phyloP scores from a whole-genome alignment of 2,888 invertebrate genomes.

The Oxystoma pomonae region DNA sequence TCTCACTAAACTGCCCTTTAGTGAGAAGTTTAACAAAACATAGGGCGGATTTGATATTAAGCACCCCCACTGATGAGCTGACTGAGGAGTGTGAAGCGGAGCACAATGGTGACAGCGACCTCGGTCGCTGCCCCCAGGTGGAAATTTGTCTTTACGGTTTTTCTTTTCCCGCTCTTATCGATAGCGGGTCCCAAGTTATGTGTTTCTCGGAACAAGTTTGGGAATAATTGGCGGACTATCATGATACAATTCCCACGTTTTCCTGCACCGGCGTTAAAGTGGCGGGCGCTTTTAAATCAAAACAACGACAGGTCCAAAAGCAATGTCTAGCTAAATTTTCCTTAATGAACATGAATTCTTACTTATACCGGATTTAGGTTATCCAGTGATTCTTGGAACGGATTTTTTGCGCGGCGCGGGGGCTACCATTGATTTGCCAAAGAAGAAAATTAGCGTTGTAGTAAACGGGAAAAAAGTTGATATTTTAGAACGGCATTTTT shows the following conservation, averaged over 20 bases:
- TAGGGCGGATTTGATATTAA: too few relatives aligned
- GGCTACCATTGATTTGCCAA: not conserved
- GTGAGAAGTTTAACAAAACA: too few relatives aligned
- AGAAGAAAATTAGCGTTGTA: not conserved
- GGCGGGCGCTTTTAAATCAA: slow-evolving; percentile 13
- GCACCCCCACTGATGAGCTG: too few relatives aligned
- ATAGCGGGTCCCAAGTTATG: slow-evolving; percentile 13
- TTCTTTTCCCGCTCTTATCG: slow-evolving; percentile 16
- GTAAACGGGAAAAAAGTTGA: not conserved
- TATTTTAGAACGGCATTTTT: not conserved
- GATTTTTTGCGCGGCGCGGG: not conserved
- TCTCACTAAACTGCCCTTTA: too few relatives aligned
- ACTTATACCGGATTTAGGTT: not conserved
- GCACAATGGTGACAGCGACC: too few relatives aligned
- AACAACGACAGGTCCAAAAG: not conserved
- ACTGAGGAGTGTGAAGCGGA: too few relatives aligned
- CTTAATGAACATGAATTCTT: not conserved
- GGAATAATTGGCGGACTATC: slow-evolving; percentile 14
- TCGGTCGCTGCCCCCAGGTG: too few relatives aligned
- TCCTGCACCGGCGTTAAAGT: too few relatives aligned
- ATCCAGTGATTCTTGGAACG: slow-evolving; percentile 1
- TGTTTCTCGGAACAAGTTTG: slow-evolving; percentile 13
- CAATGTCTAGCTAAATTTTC: not conserved
- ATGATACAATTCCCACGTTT: too few relatives aligned
- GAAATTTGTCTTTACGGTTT: too few relatives aligned